A percentile compares a stretch with the other conserved stretches of the same genome.
Conservation (phyloP, 2,888 invertebrate species). For the Mythimna lalbum region DNA sequence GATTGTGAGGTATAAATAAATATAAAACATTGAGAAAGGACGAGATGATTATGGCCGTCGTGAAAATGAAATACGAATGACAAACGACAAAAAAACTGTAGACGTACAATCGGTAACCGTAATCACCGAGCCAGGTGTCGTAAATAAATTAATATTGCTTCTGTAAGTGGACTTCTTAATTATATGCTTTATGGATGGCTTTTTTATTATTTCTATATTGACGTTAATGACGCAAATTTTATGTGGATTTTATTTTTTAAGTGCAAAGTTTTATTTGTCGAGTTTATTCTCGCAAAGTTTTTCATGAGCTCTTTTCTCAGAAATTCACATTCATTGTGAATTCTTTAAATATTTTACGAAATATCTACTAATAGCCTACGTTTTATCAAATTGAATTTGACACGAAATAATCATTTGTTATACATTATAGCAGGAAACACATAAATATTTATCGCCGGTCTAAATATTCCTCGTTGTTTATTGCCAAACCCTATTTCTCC, state of each 20-base stretch:
- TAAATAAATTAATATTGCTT: slow-evolving; percentile 75
- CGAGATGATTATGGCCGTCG: slow-evolving; percentile 66
- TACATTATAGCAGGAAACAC: slow-evolving; percentile 42
- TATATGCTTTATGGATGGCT: slow-evolving; percentile 62
- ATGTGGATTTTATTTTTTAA: slow-evolving; percentile 25
- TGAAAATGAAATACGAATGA: slow-evolving; percentile 66
- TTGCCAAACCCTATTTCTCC: slow-evolving; percentile 51
- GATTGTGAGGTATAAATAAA: slow-evolving; percentile 63
- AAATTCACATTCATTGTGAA: neutral
- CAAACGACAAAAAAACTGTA: slow-evolving; percentile 66
- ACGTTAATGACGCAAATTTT: slow-evolving; percentile 40
- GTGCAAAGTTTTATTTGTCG: slow-evolving; percentile 11
- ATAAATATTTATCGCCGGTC: slow-evolving; percentile 51
- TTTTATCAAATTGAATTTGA: slow-evolving; percentile 37
- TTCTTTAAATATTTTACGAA: slow-evolving; percentile 11
- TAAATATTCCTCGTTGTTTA: slow-evolving; percentile 55
- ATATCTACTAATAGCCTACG: slow-evolving; percentile 13
- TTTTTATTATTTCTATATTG: slow-evolving; percentile 50
- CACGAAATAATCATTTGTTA: slow-evolving; percentile 36
- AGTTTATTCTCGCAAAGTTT: neutral
- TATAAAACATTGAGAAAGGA: slow-evolving; percentile 65
- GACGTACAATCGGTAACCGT: slow-evolving; percentile 60
- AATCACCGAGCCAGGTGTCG: slow-evolving; percentile 72
- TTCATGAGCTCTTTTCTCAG: slow-evolving; percentile 1
- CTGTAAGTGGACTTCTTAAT: slow-evolving; percentile 68